A percentile compares a stretch with the other conserved stretches of the same genome.
Evolutionary conservation across 2,113 vertebrate species (phyloP).

Genomic region (Myrmecobius fasciatus): DNA sequence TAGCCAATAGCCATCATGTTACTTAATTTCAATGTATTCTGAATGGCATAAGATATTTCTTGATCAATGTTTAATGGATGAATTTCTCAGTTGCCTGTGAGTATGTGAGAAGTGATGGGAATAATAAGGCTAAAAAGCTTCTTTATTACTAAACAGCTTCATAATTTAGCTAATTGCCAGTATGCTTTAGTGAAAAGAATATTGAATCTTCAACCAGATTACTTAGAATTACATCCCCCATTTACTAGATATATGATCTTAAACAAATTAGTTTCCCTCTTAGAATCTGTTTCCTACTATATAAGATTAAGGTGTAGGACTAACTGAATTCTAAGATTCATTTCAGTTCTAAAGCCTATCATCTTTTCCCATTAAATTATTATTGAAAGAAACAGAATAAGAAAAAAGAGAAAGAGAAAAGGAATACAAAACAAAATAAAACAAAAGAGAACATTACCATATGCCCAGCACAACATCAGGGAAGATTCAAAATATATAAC

Average conservation of each 20-base stretch:
- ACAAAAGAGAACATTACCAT: too few species aligned
- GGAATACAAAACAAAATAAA: too few species aligned
- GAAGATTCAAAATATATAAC: too few species aligned
- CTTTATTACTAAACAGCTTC: neutral
- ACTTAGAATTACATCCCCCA: neutral
- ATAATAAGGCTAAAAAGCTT: neutral
- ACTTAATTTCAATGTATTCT: neutral
- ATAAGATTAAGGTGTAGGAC: neutral
- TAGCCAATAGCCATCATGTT: neutral
- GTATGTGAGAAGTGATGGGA: neutral
- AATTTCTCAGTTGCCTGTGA: neutral
- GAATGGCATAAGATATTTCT: neutral
- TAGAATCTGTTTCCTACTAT: neutral
- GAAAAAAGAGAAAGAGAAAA: too few species aligned
- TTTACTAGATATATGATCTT: neutral
- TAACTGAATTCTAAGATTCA: neutral
- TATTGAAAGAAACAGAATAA: too few species aligned
- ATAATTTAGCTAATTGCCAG: neutral
- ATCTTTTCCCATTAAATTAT: neutral
- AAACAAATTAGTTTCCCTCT: neutral
- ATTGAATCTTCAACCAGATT: neutral
- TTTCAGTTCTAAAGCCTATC: neutral
- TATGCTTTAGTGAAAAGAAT: neutral
- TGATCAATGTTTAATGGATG: neutral
- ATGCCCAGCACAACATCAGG: too few species aligned